phyloP scores from a whole-genome alignment of 2,113 vertebrate species.

The Nansenia antarctica region DNA sequence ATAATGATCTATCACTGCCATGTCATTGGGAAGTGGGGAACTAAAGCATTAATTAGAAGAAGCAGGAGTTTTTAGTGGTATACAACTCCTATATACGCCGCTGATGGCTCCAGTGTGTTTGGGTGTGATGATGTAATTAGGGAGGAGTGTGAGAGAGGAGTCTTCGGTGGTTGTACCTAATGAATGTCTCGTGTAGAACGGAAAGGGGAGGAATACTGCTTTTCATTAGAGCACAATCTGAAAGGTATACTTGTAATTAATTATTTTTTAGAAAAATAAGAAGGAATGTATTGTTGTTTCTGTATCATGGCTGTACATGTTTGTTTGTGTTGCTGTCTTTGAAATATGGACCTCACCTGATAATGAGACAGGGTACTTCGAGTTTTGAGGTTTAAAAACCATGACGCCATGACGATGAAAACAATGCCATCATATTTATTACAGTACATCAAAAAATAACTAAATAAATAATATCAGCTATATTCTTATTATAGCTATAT shows the following conservation, averaged over 20 bases:
- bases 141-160: constrained; percentile 79
- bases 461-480: too few relatives aligned
- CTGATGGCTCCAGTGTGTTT: constrained; percentile 84
- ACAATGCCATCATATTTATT: too few relatives aligned
- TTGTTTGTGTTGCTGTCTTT: constrained; percentile 27
- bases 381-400: not conserved
- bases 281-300: constrained; percentile 35
- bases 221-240: constrained; percentile 28
- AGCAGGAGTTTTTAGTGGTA: constrained; percentile 87
- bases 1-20: constrained; percentile 99
- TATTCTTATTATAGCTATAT: too few relatives aligned
- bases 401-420: too few relatives aligned
- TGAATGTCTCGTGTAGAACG: constrained; percentile 65
- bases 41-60: constrained; percentile 99
- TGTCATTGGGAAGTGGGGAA: constrained; percentile 92
- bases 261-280: constrained; percentile 34
- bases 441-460: too few relatives aligned
- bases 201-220: not conserved
- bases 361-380: constrained; percentile 14
- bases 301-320: too few relatives aligned
- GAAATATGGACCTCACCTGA: constrained; percentile 29
- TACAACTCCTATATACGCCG: constrained; percentile 75
- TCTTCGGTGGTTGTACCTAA: constrained; percentile 80
- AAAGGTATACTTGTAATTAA: constrained; percentile 39
- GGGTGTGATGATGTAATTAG: constrained; percentile 96